Evolutionary conservation across 2,888 invertebrate species (phyloP).

Genomic region (Polylopha cassiicola): DNA sequence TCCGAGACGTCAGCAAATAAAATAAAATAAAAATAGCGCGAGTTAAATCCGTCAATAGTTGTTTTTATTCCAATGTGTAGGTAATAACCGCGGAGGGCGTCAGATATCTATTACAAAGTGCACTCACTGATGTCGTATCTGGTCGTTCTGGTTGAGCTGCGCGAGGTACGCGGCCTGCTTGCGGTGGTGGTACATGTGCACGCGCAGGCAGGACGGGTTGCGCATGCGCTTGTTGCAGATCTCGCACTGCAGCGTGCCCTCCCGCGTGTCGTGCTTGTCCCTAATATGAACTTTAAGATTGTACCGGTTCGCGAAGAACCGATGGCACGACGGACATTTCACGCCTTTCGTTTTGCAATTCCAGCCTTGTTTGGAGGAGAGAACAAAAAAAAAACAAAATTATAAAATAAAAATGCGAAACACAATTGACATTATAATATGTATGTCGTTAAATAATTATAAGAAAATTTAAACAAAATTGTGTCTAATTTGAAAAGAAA

Average conservation of each 20-base stretch:
- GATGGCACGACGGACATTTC: slow-evolving; percentile 80
- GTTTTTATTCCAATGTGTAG: no score
- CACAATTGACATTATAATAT: neutral
- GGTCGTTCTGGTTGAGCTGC: slow-evolving; percentile 55
- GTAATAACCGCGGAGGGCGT: no score
- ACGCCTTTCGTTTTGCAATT: slow-evolving; percentile 74
- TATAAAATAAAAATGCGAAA: neutral
- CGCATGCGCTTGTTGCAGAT: slow-evolving; percentile 83
- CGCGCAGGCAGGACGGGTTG: slow-evolving; percentile 79
- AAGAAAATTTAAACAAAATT: neutral
- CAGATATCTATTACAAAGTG: slow-evolving; percentile 5
- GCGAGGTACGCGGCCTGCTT: slow-evolving; percentile 75
- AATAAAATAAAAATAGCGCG: no score
- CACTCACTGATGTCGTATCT: slow-evolving; percentile 49
- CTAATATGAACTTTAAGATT: slow-evolving; percentile 84
- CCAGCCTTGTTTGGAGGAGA: slow-evolving; percentile 44
- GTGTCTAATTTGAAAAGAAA: no score
- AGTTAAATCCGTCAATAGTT: no score
- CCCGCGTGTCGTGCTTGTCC: slow-evolving; percentile 83
- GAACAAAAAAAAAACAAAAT: neutral
- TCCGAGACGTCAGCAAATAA: no score
- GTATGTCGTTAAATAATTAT: neutral
- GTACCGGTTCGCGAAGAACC: slow-evolving; percentile 81
- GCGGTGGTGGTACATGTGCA: slow-evolving; percentile 81
- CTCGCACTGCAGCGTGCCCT: slow-evolving; percentile 81